Evolutionary conservation across 2,888 invertebrate genomes (phyloP), one percentile per base, ranked within the genome.

Genomic region (Venustoraphidia nigricollis): DNA sequence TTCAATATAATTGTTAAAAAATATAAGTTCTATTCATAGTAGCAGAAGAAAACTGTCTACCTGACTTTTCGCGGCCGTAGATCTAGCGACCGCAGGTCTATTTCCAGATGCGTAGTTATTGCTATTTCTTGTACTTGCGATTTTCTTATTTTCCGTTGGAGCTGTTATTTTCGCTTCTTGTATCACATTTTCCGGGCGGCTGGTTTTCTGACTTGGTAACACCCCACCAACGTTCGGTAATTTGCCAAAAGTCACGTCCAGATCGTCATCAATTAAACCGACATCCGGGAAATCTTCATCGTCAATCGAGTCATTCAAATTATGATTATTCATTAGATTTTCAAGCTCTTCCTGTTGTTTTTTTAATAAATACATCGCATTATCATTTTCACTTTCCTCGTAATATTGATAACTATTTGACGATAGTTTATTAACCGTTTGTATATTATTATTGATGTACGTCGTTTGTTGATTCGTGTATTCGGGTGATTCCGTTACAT

Each of bases 281-380:
- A 60, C 58, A 36, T 59, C 63, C 3, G 70, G 68, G 59, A 71
- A 64, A 53, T 66, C 61, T 51, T 72, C 72, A 53, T 66, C 65
- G 46, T 70, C 71, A 49, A 69, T 57, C 53, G 62, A 63, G 49
- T 66, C 68, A 48, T 59, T 59, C 14, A 66, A 55, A 45, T 64
- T 66, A 46, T 67, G 66, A 51, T 66, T 63, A 51, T 67, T 68
- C 61, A 68, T 62, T 56, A 66, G 62, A 45, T 62, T 64, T 38
- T 71, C 66, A 52, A 68, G 59, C 39, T 63, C 62, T 54, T 59
- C 56, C n/a, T 54, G 54, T 45, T 56, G 50, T 36, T 53, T 49
- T 38, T 48, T 49, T 27, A 51, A 11, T 17, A 44, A 44, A 34
- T 46, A 35, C 35, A 49, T 48, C 11, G 51, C 44, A 17, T 52